Percentiles rank a stretch among this genome's conserved stretches.
phyloP scores from a whole-genome alignment of 1,140 invertebrate species.

The Lutraria rhynchaena region DNA sequence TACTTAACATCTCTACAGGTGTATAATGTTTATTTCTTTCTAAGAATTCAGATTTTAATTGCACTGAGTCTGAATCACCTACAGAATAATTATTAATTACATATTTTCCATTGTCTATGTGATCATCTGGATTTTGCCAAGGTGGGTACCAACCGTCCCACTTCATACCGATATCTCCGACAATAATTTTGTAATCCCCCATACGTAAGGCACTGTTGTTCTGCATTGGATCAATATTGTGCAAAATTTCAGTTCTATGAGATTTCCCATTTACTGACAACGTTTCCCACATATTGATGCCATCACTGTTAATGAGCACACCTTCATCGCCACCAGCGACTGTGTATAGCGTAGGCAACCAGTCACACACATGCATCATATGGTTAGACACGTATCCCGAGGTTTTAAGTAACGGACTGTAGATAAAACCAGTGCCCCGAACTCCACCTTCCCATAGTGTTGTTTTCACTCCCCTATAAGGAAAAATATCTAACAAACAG shows the following conservation, averaged over 20 bases:
- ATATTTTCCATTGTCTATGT: constrained; percentile 54
- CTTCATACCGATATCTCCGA: constrained; percentile 85
- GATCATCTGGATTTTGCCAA: constrained; percentile 59
- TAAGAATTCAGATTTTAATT: too few relatives aligned
- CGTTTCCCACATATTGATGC: constrained; percentile 89
- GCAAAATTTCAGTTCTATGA: constrained; percentile 87
- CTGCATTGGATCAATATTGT: constrained; percentile 94
- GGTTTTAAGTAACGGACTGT: constrained; percentile 87
- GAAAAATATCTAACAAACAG: constrained; percentile 51
- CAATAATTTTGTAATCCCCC: constrained; percentile 91
- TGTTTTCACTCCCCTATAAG: constrained; percentile 86
- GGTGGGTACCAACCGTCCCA: constrained; percentile 77
- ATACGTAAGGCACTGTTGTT: constrained; percentile 87
- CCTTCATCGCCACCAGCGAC: constrained; percentile 82
- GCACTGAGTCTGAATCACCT: too few relatives aligned
- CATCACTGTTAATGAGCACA: constrained; percentile 86
- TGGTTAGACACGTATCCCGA: constrained; percentile 86
- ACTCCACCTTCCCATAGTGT: constrained; percentile 96
- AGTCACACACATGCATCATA: constrained; percentile 92
- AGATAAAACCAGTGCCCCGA: constrained; percentile 90
- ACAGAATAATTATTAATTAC: too few relatives aligned
- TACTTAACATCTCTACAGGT: too few relatives aligned
- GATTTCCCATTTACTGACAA: constrained; percentile 86
- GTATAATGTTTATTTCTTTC: too few relatives aligned
- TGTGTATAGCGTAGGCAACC: constrained; percentile 91